A percentile compares a stretch with the other conserved stretches of the same genome.
phyloP scores from a whole-genome alignment of 2,888 invertebrate genomes.

The Melitaea athalia region DNA sequence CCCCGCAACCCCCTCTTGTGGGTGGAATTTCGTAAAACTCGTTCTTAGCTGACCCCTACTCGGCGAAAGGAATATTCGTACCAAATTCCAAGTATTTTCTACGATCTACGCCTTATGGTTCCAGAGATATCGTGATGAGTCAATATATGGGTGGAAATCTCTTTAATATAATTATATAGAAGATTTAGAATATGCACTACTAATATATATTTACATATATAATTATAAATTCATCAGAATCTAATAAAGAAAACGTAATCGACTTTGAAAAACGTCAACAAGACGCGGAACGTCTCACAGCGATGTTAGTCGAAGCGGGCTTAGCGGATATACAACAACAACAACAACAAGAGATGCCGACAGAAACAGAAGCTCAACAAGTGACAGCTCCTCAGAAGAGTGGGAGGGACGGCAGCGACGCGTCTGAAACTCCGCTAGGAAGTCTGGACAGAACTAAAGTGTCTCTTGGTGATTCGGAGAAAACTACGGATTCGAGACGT shows the following conservation, averaged over 20 bases:
- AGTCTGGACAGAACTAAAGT: constrained; percentile 73
- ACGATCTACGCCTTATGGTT: too few relatives aligned
- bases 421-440: constrained; percentile 65
- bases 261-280: constrained; percentile 25
- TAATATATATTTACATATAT: neutral
- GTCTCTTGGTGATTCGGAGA: constrained; percentile 68
- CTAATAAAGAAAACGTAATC: constrained; percentile 60
- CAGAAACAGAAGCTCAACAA: constrained; percentile 7
- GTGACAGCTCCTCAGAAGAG: constrained; percentile 1
- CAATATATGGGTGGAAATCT: too few relatives aligned
- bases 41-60: too few relatives aligned
- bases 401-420: constrained; percentile 44
- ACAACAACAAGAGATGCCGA: constrained; percentile 12
- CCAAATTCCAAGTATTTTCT: too few relatives aligned
- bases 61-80: too few relatives aligned
- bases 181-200: too few relatives aligned
- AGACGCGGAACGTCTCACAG: constrained; percentile 39
- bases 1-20: too few relatives aligned
- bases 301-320: constrained; percentile 59
- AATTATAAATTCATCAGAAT: constrained; percentile 39
- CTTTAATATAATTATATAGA: too few relatives aligned
- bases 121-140: too few relatives aligned
- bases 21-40: too few relatives aligned
- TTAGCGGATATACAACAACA: constrained; percentile 51
- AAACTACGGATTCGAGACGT: constrained; percentile 61